These are phyloP conservation scores for Ceratoteleas bidentatus DNA, from an alignment of 1,140 invertebrate genomes.

Conservation along the genomic window DNA sequence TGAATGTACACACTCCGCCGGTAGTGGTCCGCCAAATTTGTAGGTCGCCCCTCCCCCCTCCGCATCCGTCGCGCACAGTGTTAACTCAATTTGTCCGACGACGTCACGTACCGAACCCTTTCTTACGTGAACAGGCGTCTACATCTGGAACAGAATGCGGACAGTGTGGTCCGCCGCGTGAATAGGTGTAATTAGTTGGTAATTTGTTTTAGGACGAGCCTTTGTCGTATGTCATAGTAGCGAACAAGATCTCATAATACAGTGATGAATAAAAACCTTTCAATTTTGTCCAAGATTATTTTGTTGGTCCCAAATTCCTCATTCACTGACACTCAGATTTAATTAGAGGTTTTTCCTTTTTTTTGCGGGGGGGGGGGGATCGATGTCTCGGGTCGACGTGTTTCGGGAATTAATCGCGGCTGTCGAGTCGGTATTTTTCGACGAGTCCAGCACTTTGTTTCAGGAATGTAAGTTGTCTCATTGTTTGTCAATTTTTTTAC, in stretches of 20 bases:
- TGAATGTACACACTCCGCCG: slow-evolving; percentile 60
- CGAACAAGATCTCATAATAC: no score
- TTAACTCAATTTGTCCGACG: slow-evolving; percentile 69
- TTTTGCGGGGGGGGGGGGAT: no score
- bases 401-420: background rate
- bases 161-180: slow-evolving; percentile 15
- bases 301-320: no score
- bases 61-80: slow-evolving; percentile 65
- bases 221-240: no score
- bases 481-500: slow-evolving; percentile 56
- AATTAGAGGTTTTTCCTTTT: no score
- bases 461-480: slow-evolving; percentile 26
- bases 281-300: no score
- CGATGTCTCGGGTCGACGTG: no score
- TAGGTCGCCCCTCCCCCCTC: slow-evolving; percentile 41
- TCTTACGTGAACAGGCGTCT: slow-evolving; percentile 62
- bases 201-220: background rate
- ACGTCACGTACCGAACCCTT: slow-evolving; percentile 63
- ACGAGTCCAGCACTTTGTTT: slow-evolving; percentile 20
- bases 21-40: slow-evolving; percentile 66
- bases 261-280: no score
- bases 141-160: slow-evolving; percentile 44
- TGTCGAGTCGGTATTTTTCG: slow-evolving; percentile 15
- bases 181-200: slow-evolving; percentile 51
- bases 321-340: no score